Conservation (phyloP, 2,113 vertebrate genomes). For the Myocastor coypus region DNA sequence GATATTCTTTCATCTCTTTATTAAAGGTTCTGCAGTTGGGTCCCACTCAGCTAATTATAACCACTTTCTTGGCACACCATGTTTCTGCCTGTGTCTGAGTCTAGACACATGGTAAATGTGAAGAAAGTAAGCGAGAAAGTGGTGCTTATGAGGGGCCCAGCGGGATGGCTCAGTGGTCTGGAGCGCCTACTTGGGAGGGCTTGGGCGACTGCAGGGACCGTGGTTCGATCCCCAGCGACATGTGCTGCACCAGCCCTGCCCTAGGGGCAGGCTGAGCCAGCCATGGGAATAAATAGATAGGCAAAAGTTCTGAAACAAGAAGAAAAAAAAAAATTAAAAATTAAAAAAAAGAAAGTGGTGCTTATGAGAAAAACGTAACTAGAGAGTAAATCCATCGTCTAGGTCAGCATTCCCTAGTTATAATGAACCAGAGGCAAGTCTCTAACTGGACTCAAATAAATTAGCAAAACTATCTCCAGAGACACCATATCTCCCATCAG, state of each 20-base stretch:
- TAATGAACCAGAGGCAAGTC: slow-evolving; percentile 27
- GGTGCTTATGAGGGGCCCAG: background rate
- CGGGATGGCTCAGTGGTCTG: no score
- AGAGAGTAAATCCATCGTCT: background rate
- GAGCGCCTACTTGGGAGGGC: no score
- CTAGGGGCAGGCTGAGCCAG: no score
- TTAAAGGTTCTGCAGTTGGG: background rate
- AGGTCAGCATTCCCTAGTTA: background rate
- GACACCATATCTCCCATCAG: slow-evolving; percentile 47
- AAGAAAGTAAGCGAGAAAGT: background rate
- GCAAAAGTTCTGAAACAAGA: no score
- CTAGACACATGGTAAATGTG: background rate
- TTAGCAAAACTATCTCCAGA: slow-evolving; percentile 43
- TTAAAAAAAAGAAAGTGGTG: background rate
- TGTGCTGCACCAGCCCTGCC: no score
- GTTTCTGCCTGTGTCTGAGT: background rate
- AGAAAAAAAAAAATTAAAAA: no score
- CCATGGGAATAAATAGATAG: no score
- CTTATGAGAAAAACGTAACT: background rate
- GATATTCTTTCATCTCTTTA: background rate
- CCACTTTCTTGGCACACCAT: background rate
- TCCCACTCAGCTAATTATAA: background rate
- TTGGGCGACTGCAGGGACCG: no score
- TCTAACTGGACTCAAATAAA: slow-evolving; percentile 41
- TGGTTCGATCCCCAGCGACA: no score